phyloP scores from a whole-genome alignment of 2,888 invertebrate species.

The Sthenelais limicola region DNA sequence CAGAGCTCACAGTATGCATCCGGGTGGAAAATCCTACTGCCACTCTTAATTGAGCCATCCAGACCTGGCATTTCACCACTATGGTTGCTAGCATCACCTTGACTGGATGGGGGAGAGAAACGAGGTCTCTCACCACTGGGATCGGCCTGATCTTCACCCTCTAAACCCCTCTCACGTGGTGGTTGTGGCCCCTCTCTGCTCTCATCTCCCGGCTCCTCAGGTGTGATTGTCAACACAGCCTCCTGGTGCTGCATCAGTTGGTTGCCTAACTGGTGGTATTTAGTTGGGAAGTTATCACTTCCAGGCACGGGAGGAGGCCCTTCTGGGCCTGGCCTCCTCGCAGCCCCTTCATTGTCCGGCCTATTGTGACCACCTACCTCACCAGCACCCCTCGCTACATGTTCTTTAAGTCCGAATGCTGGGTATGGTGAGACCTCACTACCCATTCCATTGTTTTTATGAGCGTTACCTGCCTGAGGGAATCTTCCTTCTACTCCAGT shows the following conservation, averaged over 20 bases:
- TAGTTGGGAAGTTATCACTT: conserved; percentile 62
- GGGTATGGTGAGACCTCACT: too few relatives aligned
- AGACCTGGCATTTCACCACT: conserved; percentile 1
- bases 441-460: conserved; percentile 25
- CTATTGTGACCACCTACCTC: too few relatives aligned
- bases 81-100: conserved; percentile 43
- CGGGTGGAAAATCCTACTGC: conserved; percentile 85
- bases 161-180: conserved; percentile 1
- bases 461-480: too few relatives aligned
- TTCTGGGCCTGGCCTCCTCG: not conserved
- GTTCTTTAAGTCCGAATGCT: too few relatives aligned
- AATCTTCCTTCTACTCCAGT: too few relatives aligned
- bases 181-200: conserved; percentile 14
- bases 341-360: too few relatives aligned
- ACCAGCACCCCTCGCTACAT: too few relatives aligned
- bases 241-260: conserved; percentile 75
- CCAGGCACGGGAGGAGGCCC: not conserved
- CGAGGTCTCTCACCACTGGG: conserved; percentile 3
- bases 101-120: conserved; percentile 46
- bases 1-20: conserved; percentile 98
- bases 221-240: conserved; percentile 16
- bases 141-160: not conserved
- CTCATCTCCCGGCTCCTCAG: not conserved
- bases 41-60: conserved; percentile 28
- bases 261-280: conserved; percentile 87